These are phyloP conservation scores for Dolichomitus sp. DNA, from an alignment of 2,888 invertebrate species.

Conservation along the genomic window DNA sequence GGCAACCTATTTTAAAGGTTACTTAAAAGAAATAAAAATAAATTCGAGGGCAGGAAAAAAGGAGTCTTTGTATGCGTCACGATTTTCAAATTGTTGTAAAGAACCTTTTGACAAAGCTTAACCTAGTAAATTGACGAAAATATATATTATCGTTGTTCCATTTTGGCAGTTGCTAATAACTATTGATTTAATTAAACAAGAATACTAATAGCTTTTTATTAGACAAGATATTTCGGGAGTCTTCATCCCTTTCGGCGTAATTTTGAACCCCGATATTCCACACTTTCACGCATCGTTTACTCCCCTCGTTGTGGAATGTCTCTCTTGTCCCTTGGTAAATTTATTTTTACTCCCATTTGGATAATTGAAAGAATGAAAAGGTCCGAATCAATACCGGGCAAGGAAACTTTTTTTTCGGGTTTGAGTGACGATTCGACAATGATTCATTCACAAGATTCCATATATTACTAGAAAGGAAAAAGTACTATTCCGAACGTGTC, in stretches of 20 bases:
- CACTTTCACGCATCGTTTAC: conserved; percentile 4
- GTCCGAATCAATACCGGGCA: neutral
- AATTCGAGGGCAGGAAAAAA: neutral
- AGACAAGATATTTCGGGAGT: neutral
- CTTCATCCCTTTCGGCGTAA: conserved; percentile 10
- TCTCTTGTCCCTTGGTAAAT: conserved; percentile 3
- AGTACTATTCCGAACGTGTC: conserved; percentile 2
- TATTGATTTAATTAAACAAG: conserved; percentile 79
- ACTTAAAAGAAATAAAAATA: neutral
- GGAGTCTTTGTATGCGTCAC: too few relatives aligned
- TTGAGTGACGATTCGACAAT: conserved; percentile 1
- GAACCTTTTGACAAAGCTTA: neutral
- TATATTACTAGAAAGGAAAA: neutral
- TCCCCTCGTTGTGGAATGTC: conserved; percentile 17
- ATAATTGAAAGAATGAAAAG: conserved; percentile 20
- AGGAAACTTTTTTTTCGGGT: neutral
- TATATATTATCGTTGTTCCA: neutral
- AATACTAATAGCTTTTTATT: conserved; percentile 43
- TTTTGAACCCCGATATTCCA: conserved; percentile 26
- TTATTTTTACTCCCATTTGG: conserved; percentile 42
- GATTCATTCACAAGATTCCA: neutral
- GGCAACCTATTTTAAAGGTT: too few relatives aligned
- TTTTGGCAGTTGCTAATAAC: conserved; percentile 45
- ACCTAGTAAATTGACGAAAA: neutral
- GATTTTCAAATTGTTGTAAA: neutral